Conservation (phyloP, 2,888 invertebrate species). For the Mylabris sibirica region DNA sequence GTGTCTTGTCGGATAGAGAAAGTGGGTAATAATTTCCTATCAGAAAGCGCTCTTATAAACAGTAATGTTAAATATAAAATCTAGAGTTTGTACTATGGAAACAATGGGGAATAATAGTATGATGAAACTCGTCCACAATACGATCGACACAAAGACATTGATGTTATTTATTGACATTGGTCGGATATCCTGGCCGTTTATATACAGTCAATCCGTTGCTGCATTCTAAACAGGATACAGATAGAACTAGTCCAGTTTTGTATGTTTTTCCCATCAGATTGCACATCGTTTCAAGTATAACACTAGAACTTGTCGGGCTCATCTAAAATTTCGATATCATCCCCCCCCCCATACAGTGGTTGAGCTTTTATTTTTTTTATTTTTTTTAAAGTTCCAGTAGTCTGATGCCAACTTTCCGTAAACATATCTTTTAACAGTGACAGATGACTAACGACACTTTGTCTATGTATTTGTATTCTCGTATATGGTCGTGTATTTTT, state of each 20-base stretch:
- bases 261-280: neutral
- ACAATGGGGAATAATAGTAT: neutral
- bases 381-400: neutral
- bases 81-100: neutral
- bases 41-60: neutral
- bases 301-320: neutral
- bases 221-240: constrained; percentile 12
- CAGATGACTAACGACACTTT: constrained; percentile 38
- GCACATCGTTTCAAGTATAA: neutral
- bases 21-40: constrained; percentile 12
- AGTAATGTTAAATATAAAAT: constrained; percentile 5
- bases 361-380: neutral
- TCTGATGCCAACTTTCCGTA: constrained; percentile 39
- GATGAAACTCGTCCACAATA: neutral
- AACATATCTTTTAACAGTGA: constrained; percentile 41
- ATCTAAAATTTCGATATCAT: constrained; percentile 4
- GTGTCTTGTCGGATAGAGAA: neutral
- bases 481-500: neutral
- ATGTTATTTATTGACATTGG: neutral
- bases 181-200: constrained; percentile 7
- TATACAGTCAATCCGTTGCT: neutral
- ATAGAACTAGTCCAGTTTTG: constrained; percentile 1
- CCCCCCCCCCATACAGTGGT: neutral
- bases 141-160: neutral
- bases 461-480: constrained; percentile 13